Evolutionary conservation across 2,888 invertebrate species (phyloP), one percentile per base, ranked within the genome.

Genomic region (Syrphus vitripennis): DNA sequence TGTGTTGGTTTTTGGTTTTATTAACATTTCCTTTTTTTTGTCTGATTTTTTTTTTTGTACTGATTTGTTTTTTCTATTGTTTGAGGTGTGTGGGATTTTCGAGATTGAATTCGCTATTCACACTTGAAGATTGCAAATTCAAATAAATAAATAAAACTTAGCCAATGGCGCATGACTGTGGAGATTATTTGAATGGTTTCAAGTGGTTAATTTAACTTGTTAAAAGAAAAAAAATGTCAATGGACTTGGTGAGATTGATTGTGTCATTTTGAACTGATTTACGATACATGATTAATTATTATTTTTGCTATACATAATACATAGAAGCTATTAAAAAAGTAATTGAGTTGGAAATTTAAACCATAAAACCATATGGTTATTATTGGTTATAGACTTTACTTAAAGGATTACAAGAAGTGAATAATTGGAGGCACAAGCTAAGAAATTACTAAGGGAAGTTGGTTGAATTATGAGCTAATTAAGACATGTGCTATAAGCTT

Each of bases 161-260:
- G 53, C 12, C 40, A 42, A 65, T 65, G 75, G 75, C 75, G 75
- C 55, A 75, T 75, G 77, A 40, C 59, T 50, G 0, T 24, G 21
- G n/a, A 50, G 24, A 26, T 26, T 48, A 7, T 31, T 50, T 50
- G 0, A 50, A 24, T 50, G 2, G 6, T 50, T 50, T 50, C n/a
- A 26, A 50, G n/a, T 50, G 50, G n/a, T 4, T 40, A 6, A 50
- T 24, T 24, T 9, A 9, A 45, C 37, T 48, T 57, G 67, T n/a
- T n/a, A 26, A 16, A n/a, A 48, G 16, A 16, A 16, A 21, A 12
- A 31, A 59, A 31, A 61, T 50, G 70, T 77, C 59, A 77, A 77
- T 61, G 77, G 7, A 59, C 61, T 14, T 50, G 31, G 53, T 61
- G 40, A 53, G 24, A 53, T 78, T 34, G 70, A 16, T 19, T 53